These are phyloP conservation scores for Muntiacus reevesi DNA, from an alignment of 2,113 vertebrate genomes.

Conservation along the genomic window DNA sequence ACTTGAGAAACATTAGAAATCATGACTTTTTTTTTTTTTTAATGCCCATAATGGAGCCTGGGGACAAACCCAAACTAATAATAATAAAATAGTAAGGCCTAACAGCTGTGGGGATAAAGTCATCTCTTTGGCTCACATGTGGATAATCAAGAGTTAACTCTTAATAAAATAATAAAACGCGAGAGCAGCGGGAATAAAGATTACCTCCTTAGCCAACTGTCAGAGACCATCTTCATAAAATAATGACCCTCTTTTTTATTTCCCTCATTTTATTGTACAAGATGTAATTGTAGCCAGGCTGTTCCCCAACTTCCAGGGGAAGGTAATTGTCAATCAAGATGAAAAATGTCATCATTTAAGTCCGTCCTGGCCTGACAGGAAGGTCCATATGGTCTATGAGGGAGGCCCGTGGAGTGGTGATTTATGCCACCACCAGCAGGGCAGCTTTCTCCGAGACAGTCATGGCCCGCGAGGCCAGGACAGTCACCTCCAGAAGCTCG, in stretches of 20 bases:
- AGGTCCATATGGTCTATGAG: conserved; percentile 45
- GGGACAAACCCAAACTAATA: background rate
- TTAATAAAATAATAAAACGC: background rate
- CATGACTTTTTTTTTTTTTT: background rate
- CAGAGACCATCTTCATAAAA: background rate
- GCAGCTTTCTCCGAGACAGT: background rate
- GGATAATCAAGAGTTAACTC: conserved; percentile 40
- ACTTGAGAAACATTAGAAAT: background rate
- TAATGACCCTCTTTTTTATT: conserved; percentile 32
- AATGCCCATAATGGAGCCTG: background rate
- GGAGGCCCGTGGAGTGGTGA: conserved; percentile 8
- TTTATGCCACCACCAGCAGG: conserved; percentile 29
- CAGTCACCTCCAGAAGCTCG: background rate
- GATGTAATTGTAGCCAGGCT: background rate
- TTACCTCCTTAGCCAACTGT: background rate
- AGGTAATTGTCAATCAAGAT: conserved; percentile 74
- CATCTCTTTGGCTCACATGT: background rate
- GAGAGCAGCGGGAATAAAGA: background rate
- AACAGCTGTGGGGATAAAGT: background rate
- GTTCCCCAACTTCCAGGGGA: conserved; percentile 52
- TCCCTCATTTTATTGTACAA: conserved; percentile 31
- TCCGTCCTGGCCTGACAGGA: conserved; percentile 40
- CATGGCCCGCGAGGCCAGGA: accelerated
- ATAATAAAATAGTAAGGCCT: background rate
- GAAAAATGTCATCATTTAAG: conserved; percentile 60